Base-by-base conservation (phyloP, 2,797 vertebrate species). In the Odontamblyopus lacepedii region DNA sequence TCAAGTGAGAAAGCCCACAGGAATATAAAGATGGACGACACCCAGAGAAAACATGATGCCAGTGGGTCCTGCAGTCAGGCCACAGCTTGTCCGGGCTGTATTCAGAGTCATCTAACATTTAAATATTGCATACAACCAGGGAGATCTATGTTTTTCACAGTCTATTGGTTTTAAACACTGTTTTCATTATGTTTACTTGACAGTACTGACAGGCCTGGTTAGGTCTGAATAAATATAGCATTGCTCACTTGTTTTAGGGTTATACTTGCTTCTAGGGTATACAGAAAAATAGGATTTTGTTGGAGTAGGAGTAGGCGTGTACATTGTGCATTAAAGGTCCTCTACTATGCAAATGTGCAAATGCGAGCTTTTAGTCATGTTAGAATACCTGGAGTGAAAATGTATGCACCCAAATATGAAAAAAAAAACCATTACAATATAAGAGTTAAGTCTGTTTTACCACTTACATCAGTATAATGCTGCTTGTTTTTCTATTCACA, bases 41-140 rank as follows among this genome's bases (percentile, higher is more conserved):
- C 53, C 23, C 71, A 57, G 44, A 60, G 67, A 79, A 82, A 29
- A 75, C 80, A 19, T 57, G 51, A 44, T 59, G 67, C 53, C 38
- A 74, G 26, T 18, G 35, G 32, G 61, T 57, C 77, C 51, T 67
- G 56, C 59, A 44, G 73, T 64, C 44, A 19, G 18, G 35, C 32
- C 50, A 32, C 19, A 32, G 50, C 26, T 29, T 32, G 50, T 60
- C 13, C 26, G 16, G 19, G 13, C 44, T 6, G 15, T 66, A 50
- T 18, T 50, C 27, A 66, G 18, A 50, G 44, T 27, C 6, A 2
- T 65, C 15, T 66, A 16, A 29, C 26, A 50, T 66, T 48, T 29
- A 26, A 41, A 64, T 64, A 44, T 13, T 64, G n/a, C 44, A 66
- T 27, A 48, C 9, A 65, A 44, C 12, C 6, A 18, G 48, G 13